phyloP scores from a whole-genome alignment of 1,140 invertebrate species.

The Homalodisca vitripennis region DNA sequence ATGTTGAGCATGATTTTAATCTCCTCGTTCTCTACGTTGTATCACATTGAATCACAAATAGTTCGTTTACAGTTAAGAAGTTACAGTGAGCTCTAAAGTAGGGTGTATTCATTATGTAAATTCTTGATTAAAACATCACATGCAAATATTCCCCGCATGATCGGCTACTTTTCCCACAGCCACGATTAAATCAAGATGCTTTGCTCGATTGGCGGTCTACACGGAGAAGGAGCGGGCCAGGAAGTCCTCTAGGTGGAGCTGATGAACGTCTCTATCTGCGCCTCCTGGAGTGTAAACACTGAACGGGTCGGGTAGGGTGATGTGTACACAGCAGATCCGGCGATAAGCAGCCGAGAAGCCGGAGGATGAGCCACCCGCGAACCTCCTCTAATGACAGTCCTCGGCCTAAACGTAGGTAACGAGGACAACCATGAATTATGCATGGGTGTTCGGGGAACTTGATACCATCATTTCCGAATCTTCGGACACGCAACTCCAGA shows the following conservation, averaged over 20 bases:
- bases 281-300: slow-evolving; percentile 1
- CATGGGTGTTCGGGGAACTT: background rate
- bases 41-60: too few relatives aligned
- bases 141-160: too few relatives aligned
- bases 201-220: background rate
- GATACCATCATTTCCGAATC: slow-evolving; percentile 24
- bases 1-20: too few relatives aligned
- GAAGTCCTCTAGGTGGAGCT: too few relatives aligned
- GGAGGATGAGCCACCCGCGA: slow-evolving; percentile 1
- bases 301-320: background rate
- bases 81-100: too few relatives aligned
- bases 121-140: too few relatives aligned
- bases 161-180: too few relatives aligned
- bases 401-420: background rate
- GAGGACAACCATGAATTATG: slow-evolving; percentile 9
- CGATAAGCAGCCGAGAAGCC: background rate
- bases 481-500: background rate
- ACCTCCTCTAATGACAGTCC: background rate
- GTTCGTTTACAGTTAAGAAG: too few relatives aligned
- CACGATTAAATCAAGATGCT: too few relatives aligned
- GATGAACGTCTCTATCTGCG: background rate
- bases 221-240: slow-evolving; percentile 9
- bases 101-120: too few relatives aligned
- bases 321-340: background rate
- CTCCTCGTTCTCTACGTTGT: too few relatives aligned